These are phyloP conservation scores for Cotesia typhae DNA, from an alignment of 1,140 invertebrate species.

Conservation along the genomic window DNA sequence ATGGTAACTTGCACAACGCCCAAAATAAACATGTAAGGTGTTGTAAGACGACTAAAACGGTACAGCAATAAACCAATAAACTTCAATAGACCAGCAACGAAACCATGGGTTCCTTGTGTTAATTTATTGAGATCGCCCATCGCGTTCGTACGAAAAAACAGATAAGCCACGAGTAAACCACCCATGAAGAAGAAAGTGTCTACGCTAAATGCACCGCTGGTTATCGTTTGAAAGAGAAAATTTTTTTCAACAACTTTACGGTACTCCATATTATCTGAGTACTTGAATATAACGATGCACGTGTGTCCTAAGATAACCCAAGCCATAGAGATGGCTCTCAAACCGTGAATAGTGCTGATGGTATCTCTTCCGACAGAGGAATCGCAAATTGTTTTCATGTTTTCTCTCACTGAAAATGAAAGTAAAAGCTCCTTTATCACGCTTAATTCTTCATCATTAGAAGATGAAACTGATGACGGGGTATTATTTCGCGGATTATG, in stretches of 20 bases:
- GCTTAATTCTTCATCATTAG: slow-evolving; percentile 54
- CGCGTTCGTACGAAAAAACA: slow-evolving; percentile 84
- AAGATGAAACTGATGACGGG: background rate
- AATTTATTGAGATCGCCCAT: slow-evolving; percentile 80
- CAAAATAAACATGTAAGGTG: slow-evolving; percentile 84
- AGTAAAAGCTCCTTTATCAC: slow-evolving; percentile 76
- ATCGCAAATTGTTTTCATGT: slow-evolving; percentile 81
- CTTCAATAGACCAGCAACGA: slow-evolving; percentile 75
- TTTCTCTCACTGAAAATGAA: slow-evolving; percentile 80
- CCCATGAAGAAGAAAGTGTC: slow-evolving; percentile 93
- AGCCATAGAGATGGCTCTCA: slow-evolving; percentile 86
- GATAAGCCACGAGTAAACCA: slow-evolving; percentile 81
- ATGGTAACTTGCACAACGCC: slow-evolving; percentile 81
- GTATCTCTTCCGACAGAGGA: slow-evolving; percentile 80
- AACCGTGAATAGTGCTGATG: slow-evolving; percentile 82
- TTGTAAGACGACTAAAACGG: slow-evolving; percentile 80
- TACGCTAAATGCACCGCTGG: slow-evolving; percentile 88
- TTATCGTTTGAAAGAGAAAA: slow-evolving; percentile 83
- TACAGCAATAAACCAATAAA: slow-evolving; percentile 83
- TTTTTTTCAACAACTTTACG: slow-evolving; percentile 80
- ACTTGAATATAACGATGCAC: slow-evolving; percentile 84
- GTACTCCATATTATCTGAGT: slow-evolving; percentile 84
- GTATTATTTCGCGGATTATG: background rate
- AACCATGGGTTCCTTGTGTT: slow-evolving; percentile 75
- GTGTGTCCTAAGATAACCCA: slow-evolving; percentile 94